These are phyloP conservation scores for Clostera curtula DNA, from an alignment of 2,888 invertebrate genomes.

Conservation along the genomic window DNA sequence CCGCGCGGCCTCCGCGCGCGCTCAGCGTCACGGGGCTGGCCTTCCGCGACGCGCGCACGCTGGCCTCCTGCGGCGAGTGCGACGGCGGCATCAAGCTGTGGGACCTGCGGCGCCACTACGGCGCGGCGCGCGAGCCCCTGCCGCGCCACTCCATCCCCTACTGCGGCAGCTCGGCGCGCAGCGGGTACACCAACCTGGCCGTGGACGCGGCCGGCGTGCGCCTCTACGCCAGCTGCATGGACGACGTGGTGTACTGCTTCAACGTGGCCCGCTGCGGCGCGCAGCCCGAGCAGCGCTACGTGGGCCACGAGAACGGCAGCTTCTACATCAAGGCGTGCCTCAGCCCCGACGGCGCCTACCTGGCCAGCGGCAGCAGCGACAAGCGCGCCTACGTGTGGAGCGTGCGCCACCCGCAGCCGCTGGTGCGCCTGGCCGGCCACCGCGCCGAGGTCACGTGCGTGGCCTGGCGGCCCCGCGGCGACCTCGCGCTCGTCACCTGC, in stretches of 20 bases:
- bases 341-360: slow-evolving; percentile 86
- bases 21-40: slow-evolving; percentile 88
- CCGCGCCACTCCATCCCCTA: slow-evolving; percentile 85
- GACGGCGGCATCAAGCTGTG: slow-evolving; percentile 91
- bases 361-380: slow-evolving; percentile 93
- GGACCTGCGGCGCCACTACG: slow-evolving; percentile 90
- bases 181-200: slow-evolving; percentile 85
- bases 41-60: slow-evolving; percentile 85
- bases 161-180: slow-evolving; percentile 79
- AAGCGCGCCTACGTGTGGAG: slow-evolving; percentile 92
- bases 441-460: slow-evolving; percentile 91
- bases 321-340: slow-evolving; percentile 90
- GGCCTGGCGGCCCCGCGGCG: slow-evolving; percentile 81
- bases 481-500: slow-evolving; percentile 83
- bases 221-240: slow-evolving; percentile 91
- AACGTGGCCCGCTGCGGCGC: slow-evolving; percentile 82
- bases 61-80: slow-evolving; percentile 90
- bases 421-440: slow-evolving; percentile 84
- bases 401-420: slow-evolving; percentile 76
- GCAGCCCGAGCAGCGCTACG: slow-evolving; percentile 78
- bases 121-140: slow-evolving; percentile 78
- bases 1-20: slow-evolving; percentile 72
- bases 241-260: slow-evolving; percentile 89
- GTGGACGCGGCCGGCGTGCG: slow-evolving; percentile 80
- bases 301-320: slow-evolving; percentile 85